A percentile compares a stretch with the other conserved stretches of the same genome.
Conservation (phyloP, 2,888 invertebrate species). For the Meliscaeva auricollis region DNA sequence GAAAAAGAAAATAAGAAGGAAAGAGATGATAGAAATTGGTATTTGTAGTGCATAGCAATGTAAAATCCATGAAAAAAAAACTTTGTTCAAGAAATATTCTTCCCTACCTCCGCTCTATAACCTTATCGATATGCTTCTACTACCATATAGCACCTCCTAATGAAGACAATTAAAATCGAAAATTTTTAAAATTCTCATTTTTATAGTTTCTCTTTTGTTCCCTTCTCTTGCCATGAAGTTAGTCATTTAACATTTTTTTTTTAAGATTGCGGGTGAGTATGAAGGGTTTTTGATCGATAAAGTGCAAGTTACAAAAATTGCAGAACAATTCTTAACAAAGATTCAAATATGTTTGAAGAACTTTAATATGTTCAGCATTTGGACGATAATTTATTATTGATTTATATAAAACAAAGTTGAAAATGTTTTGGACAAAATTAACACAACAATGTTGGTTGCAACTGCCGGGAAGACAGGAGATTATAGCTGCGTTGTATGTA, state of each 20-base stretch:
- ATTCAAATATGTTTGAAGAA: too few relatives aligned
- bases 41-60: slow-evolving; percentile 1
- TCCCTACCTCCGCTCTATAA: too few relatives aligned
- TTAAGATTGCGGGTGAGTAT: not conserved
- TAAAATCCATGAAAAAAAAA: not conserved
- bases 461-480: too few relatives aligned
- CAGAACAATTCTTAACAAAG: too few relatives aligned
- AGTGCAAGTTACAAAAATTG: not conserved
- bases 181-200: not conserved
- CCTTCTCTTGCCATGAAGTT: not conserved
- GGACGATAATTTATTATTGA: too few relatives aligned
- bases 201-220: not conserved
- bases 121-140: not conserved
- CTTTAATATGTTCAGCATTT: too few relatives aligned
- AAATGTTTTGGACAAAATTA: too few relatives aligned
- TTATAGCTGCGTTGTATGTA: too few relatives aligned
- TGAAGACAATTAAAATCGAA: slow-evolving; percentile 26
- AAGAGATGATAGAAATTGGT: not conserved
- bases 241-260: not conserved
- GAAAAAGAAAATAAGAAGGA: not conserved
- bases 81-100: slow-evolving; percentile 11
- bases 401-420: too few relatives aligned
- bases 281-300: not conserved
- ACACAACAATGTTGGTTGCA: too few relatives aligned
- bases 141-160: not conserved